Evolutionary conservation across 2,113 vertebrate genomes (phyloP).

Genomic region (Sceloporus undulatus): DNA sequence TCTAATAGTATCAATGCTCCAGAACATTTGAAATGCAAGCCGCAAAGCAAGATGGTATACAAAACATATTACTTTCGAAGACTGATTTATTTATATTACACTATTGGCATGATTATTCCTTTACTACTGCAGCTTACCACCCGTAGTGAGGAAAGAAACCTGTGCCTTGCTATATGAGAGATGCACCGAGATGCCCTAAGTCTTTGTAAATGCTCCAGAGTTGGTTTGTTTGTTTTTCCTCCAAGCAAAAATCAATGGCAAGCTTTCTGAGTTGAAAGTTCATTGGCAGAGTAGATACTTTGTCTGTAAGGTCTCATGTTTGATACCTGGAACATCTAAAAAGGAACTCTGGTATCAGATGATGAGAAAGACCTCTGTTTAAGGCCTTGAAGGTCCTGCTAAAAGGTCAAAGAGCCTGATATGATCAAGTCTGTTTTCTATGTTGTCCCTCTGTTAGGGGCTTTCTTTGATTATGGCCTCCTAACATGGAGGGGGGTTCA

Average conservation of each 20-base stretch:
- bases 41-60: constrained; percentile 67
- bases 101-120: constrained; percentile 28
- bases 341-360: too few species aligned
- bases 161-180: not conserved
- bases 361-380: too few species aligned
- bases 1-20: constrained; percentile 70
- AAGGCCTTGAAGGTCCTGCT: too few species aligned
- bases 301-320: not conserved
- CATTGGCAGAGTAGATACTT: not conserved
- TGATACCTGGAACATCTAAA: too few species aligned
- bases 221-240: too few species aligned
- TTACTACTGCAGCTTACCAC: constrained; percentile 58
- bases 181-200: not conserved
- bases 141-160: too few species aligned
- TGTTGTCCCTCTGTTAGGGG: too few species aligned
- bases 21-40: constrained; percentile 67
- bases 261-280: not conserved
- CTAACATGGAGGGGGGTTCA: too few species aligned
- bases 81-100: constrained; percentile 64
- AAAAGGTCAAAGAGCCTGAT: too few species aligned
- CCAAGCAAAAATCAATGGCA: too few species aligned
- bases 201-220: not conserved
- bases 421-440: too few species aligned
- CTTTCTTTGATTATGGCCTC: too few species aligned
- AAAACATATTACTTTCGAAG: constrained; percentile 56